Conservation (phyloP, 2,113 vertebrate genomes). For the Scartelaos histophorus region DNA sequence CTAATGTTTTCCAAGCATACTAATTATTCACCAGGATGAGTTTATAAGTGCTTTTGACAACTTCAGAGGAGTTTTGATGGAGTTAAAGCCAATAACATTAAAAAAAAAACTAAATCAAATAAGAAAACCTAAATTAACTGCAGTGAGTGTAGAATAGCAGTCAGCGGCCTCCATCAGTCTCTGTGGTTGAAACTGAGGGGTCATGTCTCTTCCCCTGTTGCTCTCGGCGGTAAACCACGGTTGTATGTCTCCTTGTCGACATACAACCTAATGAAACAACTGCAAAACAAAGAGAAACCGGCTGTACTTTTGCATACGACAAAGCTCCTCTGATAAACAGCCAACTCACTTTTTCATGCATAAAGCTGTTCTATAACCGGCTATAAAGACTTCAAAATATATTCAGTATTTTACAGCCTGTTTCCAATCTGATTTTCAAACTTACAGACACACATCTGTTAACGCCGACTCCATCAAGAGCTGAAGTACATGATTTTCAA, state of each 20-base stretch:
- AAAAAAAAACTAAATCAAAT: no score
- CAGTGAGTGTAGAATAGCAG: no score
- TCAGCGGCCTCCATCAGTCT: background rate
- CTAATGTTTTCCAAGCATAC: no score
- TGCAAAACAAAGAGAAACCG: background rate
- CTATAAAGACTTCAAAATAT: background rate
- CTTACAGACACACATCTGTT: background rate
- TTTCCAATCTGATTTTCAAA: background rate
- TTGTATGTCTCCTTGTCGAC: no score
- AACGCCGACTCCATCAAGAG: no score
- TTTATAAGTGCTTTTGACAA: no score
- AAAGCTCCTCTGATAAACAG: background rate
- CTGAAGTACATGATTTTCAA: no score
- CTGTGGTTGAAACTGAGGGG: background rate
- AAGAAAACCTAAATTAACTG: no score
- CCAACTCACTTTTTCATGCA: background rate
- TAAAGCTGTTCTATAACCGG: background rate
- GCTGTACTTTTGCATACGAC: background rate
- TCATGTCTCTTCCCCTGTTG: background rate
- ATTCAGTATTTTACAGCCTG: background rate
- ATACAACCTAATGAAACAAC: conserved; percentile 2
- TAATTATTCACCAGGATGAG: no score
- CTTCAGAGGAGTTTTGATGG: no score
- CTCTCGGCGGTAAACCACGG: background rate
- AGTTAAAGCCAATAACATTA: no score